Conservation (phyloP, 2,888 invertebrate species). For the Xestobium rufovillosum region DNA sequence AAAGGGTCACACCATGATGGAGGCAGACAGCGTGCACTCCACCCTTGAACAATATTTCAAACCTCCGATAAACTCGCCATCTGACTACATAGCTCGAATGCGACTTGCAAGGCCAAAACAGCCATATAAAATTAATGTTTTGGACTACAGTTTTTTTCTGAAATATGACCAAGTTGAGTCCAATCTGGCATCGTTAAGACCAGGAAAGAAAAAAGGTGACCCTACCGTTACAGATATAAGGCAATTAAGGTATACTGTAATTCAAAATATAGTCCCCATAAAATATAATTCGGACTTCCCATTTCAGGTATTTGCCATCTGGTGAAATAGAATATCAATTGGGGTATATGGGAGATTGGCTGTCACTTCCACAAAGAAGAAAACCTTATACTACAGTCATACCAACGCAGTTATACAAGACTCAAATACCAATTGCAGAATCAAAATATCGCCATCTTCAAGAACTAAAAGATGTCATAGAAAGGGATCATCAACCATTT, state of each 20-base stretch:
- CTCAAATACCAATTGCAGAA: neutral
- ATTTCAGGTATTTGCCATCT: no score
- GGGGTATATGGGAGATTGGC: neutral
- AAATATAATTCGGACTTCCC: no score
- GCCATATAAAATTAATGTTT: constrained; percentile 10
- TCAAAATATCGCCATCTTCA: neutral
- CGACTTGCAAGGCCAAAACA: constrained; percentile 11
- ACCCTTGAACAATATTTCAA: constrained; percentile 11
- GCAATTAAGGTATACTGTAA: neutral
- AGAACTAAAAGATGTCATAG: neutral
- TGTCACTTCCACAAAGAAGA: neutral
- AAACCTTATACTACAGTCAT: neutral
- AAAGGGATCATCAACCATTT: neutral
- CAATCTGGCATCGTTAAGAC: constrained; percentile 6
- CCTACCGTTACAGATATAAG: constrained; percentile 8
- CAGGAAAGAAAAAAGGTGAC: constrained; percentile 7
- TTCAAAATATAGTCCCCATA: neutral
- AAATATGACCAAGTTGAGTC: constrained; percentile 2
- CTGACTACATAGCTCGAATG: constrained; percentile 11
- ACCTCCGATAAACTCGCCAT: constrained; percentile 11
- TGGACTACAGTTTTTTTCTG: constrained; percentile 10
- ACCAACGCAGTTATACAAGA: neutral
- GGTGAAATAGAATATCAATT: constrained; percentile 2
- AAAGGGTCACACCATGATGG: constrained; percentile 18
- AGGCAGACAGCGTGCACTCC: constrained; percentile 11